These are phyloP conservation scores for Volucella bombylans DNA, from an alignment of 2,888 invertebrate species.

Conservation along the genomic window DNA sequence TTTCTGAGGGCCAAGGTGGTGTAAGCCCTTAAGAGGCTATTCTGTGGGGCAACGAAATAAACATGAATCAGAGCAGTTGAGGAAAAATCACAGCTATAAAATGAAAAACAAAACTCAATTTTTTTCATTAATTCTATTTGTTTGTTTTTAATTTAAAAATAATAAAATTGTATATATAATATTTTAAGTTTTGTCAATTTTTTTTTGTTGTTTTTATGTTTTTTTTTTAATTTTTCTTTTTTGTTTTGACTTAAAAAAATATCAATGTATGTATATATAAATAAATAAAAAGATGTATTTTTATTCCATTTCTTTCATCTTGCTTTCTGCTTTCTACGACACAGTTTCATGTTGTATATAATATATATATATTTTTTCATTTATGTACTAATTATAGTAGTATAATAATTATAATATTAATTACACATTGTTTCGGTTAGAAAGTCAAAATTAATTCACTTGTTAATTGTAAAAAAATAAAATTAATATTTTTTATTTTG, in stretches of 20 bases:
- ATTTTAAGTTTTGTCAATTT: constrained; percentile 72
- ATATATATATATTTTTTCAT: constrained; percentile 64
- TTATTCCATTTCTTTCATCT: constrained; percentile 57
- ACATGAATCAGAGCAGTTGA: neutral
- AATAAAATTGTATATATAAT: constrained; percentile 73
- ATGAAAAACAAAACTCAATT: constrained; percentile 8
- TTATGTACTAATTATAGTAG: constrained; percentile 67
- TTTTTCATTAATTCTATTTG: constrained; percentile 70
- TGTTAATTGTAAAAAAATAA: constrained; percentile 71
- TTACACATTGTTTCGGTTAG: constrained; percentile 59
- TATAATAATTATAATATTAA: constrained; percentile 69
- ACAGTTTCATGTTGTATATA: constrained; percentile 70
- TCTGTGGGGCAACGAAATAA: neutral
- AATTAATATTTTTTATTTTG: constrained; percentile 58
- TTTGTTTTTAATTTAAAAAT: constrained; percentile 73
- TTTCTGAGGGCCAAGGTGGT: no score
- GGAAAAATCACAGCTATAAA: neutral
- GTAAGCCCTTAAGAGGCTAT: no score
- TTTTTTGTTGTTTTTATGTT: constrained; percentile 34
- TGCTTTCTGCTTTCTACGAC: constrained; percentile 62
- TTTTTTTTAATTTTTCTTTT: constrained; percentile 14
- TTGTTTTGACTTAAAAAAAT: constrained; percentile 71
- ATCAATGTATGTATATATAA: constrained; percentile 71
- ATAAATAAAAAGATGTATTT: constrained; percentile 73
- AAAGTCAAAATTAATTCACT: constrained; percentile 64